Percentiles rank a stretch among this genome's conserved stretches.
Conservation (phyloP, 1,140 invertebrate species). For the Drosophila parvula region DNA sequence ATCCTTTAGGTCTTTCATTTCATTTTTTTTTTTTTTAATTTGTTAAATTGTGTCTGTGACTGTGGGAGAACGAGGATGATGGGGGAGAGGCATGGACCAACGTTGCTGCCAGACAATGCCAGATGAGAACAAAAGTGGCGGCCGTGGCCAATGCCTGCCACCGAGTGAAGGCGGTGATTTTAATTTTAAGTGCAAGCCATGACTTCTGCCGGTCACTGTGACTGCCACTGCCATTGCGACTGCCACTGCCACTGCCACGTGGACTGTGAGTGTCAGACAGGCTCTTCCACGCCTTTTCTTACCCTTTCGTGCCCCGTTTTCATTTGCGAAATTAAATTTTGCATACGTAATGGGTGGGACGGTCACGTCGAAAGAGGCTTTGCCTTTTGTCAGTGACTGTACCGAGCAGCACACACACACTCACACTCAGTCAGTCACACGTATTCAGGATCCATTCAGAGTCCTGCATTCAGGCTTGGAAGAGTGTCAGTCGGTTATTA, state of each 20-base stretch:
- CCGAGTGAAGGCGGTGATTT: conserved; percentile 37
- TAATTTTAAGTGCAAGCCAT: conserved; percentile 62
- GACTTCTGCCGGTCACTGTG: conserved; percentile 56
- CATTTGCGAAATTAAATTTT: conserved; percentile 78
- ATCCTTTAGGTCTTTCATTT: conserved; percentile 43
- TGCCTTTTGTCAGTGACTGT: conserved; percentile 55
- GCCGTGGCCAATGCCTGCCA: not conserved
- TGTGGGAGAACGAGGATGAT: not conserved
- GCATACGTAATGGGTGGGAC: conserved; percentile 60
- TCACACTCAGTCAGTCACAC: conserved; percentile 14
- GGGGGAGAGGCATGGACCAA: conserved; percentile 9
- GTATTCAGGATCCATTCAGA: conserved; percentile 10
- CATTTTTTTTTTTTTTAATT: conserved; percentile 78
- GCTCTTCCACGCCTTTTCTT: conserved; percentile 14
- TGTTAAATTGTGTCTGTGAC: conserved; percentile 76
- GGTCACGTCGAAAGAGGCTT: conserved; percentile 20
- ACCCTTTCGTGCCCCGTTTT: conserved; percentile 38
- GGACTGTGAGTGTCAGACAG: conserved; percentile 31
- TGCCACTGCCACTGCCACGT: conserved; percentile 17
- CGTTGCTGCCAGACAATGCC: conserved; percentile 40
- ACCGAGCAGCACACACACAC: conserved; percentile 4
- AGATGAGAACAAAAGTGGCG: conserved; percentile 15
- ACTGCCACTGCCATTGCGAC: conserved; percentile 12
- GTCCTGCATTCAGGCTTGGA: conserved; percentile 25
- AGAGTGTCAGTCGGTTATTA: conserved; percentile 47